Conservation (phyloP, 2,888 invertebrate species). For the Spilosoma lubricipeda region DNA sequence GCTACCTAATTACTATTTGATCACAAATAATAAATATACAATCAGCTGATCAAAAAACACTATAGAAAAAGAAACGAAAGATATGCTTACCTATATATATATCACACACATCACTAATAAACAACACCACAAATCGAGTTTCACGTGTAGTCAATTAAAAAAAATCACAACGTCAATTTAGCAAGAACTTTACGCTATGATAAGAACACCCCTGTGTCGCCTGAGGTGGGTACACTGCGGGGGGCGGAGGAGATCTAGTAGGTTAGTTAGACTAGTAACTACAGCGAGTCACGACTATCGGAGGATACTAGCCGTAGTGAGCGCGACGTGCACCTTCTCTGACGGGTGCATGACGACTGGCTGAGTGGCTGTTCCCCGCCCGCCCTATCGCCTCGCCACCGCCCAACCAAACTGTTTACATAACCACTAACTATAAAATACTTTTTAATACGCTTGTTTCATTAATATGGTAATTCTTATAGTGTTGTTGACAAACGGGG, state of each 20-base stretch:
- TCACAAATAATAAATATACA: constrained; percentile 25
- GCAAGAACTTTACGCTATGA: constrained; percentile 2
- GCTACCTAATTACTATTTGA: background rate
- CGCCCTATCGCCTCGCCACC: constrained; percentile 73
- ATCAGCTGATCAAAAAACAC: constrained; percentile 43
- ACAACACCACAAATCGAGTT: constrained; percentile 45
- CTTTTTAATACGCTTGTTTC: constrained; percentile 63
- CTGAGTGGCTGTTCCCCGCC: constrained; percentile 74
- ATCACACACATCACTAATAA: constrained; percentile 51
- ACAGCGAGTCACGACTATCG: constrained; percentile 20
- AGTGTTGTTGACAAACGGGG: constrained; percentile 27
- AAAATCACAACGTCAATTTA: constrained; percentile 38
- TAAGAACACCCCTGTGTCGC: constrained; percentile 35
- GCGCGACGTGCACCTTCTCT: constrained; percentile 62
- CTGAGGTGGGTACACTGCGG: constrained; percentile 26
- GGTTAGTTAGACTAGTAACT: constrained; percentile 7
- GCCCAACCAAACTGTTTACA: constrained; percentile 75
- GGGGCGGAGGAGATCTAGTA: constrained; percentile 42
- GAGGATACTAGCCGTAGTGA: constrained; percentile 25
- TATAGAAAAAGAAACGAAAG: constrained; percentile 27
- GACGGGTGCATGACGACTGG: constrained; percentile 73
- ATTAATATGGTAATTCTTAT: constrained; percentile 60
- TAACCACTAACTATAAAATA: constrained; percentile 50
- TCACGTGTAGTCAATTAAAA: constrained; percentile 41
- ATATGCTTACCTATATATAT: constrained; percentile 48